Base-by-base conservation (phyloP, 2,888 invertebrate species). In the Epinotia bilunana region DNA sequence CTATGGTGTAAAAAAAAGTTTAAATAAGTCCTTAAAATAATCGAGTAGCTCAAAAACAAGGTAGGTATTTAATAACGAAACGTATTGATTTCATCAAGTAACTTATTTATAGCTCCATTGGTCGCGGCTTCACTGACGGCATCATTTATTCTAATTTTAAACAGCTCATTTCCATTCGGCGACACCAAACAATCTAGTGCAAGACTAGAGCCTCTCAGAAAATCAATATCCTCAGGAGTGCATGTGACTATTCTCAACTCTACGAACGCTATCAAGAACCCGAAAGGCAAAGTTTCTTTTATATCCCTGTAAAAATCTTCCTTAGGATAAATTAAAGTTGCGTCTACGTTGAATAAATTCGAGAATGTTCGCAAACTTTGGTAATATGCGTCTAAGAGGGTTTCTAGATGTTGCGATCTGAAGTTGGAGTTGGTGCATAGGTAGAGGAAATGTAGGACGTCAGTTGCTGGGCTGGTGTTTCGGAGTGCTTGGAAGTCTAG, bases 401-500 rank as follows among this genome's bases (percentile, higher is more conserved):
- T 78, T 46, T 86, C 79, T 2, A 90, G 84, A 78, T 91, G 77
- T 77, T 87, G 78, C 74, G 82, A 82, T 87, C 93, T 87, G 77
- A 91, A 92, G 76, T 81, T 77, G 1, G 91, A 87, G 43, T 90
- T 88, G 0, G 92, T 92, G 72, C 90, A 87, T 2, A 91, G 79
- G 72, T 87, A 92, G 53, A 91, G 65, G 53, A 93, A 92, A 74
- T 90, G 87, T 16, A 90, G 78, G 0, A 93, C 83, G 68, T 92
- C 93, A 0, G 88, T 90, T 0, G 86, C 82, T n/a, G 92, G 93
- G 76, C 83, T 89, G 0, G 90, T 85, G 72, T 88, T 91, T 2
- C 92, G 84, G 85, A 91, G 87, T 5, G 89, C 87, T 88, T 94
- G 93, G 70, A 88, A 93, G 77, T 93, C 92, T 65, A 93, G 80